Evolutionary conservation across 1,140 invertebrate species (phyloP).

Genomic region (Liolophura sinensis): DNA sequence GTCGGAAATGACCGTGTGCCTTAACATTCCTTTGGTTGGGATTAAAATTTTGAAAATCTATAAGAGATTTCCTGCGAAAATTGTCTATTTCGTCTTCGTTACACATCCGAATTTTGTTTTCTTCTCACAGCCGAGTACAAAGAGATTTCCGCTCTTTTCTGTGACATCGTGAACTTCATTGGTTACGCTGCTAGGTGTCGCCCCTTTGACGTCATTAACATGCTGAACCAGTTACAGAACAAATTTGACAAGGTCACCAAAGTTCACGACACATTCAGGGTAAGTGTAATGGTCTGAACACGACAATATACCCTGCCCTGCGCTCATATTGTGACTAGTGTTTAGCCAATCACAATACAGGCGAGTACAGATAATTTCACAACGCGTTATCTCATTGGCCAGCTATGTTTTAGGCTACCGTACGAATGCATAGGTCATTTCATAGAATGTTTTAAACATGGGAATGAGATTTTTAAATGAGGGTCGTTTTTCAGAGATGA

Average conservation of each 20-base stretch:
- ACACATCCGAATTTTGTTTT: background rate
- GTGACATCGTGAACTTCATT: conserved; percentile 39
- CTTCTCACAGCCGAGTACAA: conserved; percentile 24
- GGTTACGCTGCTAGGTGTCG: conserved; percentile 28
- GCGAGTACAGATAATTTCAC: no score
- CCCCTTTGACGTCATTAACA: conserved; percentile 28
- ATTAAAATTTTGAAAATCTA: conserved; percentile 13
- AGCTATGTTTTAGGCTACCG: no score
- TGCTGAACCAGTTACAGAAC: conserved; percentile 27
- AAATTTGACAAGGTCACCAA: conserved; percentile 30
- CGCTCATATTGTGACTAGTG: no score
- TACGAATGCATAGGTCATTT: no score
- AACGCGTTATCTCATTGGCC: no score
- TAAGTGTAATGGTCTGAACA: conserved; percentile 6
- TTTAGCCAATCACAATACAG: no score
- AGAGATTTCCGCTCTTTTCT: conserved; percentile 33
- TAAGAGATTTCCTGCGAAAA: background rate
- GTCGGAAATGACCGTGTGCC: no score
- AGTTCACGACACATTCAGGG: conserved; percentile 33
- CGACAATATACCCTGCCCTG: no score
- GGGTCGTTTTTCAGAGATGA: no score
- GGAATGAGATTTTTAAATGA: no score
- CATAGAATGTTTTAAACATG: no score
- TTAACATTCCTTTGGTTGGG: background rate
- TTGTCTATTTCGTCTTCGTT: background rate